phyloP scores from a whole-genome alignment of 2,888 invertebrate species.

The Papilio gigon region DNA sequence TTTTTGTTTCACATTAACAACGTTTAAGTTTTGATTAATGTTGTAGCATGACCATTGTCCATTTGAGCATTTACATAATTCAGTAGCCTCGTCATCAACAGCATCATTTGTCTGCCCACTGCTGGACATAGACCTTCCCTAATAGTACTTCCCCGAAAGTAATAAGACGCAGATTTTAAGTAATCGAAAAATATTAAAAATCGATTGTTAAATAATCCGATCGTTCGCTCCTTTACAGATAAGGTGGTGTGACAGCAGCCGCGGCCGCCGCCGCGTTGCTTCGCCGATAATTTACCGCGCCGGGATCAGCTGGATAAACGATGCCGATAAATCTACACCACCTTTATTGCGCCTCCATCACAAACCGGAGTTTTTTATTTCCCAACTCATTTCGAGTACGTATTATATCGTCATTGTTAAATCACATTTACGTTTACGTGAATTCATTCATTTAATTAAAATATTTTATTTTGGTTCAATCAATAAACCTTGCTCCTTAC shows the following conservation, averaged over 20 bases:
- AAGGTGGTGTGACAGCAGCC: conserved; percentile 30
- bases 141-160: too few relatives aligned
- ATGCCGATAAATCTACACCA: conserved; percentile 56
- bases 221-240: conserved; percentile 22
- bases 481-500: too few relatives aligned
- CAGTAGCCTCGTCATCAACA: background rate
- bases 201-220: conserved; percentile 24
- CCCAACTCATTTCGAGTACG: conserved; percentile 23
- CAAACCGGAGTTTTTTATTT: conserved; percentile 38
- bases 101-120: too few relatives aligned
- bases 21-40: background rate
- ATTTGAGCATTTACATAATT: background rate
- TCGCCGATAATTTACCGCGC: conserved; percentile 61
- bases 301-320: conserved; percentile 65
- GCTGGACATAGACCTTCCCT: too few relatives aligned
- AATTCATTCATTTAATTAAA: background rate
- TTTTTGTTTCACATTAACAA: background rate
- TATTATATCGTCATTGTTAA: conserved; percentile 24
- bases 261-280: conserved; percentile 42
- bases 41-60: background rate
- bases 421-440: background rate
- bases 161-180: too few relatives aligned
- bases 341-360: conserved; percentile 39
- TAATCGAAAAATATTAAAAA: conserved; percentile 24
- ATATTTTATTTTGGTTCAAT: background rate